Conservation (phyloP, 2,113 vertebrate species). For the Stegastes partitus region DNA sequence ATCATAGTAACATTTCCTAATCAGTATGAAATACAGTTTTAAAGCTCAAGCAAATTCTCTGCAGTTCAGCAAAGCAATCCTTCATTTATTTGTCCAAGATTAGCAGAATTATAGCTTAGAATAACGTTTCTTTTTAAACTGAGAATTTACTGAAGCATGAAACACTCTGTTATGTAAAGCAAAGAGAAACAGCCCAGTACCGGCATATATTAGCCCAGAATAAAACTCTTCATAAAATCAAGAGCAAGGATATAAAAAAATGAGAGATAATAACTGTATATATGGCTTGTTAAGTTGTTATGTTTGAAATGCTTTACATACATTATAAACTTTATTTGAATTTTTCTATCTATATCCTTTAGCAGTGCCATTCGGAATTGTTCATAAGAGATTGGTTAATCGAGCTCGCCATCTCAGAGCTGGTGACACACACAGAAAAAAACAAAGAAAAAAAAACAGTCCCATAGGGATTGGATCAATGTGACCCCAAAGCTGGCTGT, state of each 20-base stretch:
- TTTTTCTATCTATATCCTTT: neutral
- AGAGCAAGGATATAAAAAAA: neutral
- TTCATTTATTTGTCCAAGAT: neutral
- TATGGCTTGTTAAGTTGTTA: constrained; percentile 1
- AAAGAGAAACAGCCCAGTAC: neutral
- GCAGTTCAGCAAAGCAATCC: constrained; percentile 9
- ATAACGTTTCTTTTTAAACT: constrained; percentile 1
- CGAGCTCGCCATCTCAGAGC: neutral
- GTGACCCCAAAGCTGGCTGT: constrained; percentile 57
- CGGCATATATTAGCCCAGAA: neutral
- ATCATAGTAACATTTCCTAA: neutral
- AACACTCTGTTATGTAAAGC: neutral
- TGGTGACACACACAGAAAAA: constrained; percentile 16
- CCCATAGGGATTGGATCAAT: constrained; percentile 56
- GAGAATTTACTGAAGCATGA: neutral
- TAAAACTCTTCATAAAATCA: neutral
- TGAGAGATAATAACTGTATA: neutral
- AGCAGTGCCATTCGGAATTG: neutral
- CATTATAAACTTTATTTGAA: constrained; percentile 3
- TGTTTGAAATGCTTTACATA: neutral
- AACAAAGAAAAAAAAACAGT: neutral
- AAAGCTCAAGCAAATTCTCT: constrained; percentile 13
- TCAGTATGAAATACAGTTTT: neutral
- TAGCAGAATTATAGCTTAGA: constrained; percentile 8
- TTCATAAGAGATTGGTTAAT: constrained; percentile 5